Conservation (phyloP, 2,888 invertebrate species). For the Xylocampa areola region DNA sequence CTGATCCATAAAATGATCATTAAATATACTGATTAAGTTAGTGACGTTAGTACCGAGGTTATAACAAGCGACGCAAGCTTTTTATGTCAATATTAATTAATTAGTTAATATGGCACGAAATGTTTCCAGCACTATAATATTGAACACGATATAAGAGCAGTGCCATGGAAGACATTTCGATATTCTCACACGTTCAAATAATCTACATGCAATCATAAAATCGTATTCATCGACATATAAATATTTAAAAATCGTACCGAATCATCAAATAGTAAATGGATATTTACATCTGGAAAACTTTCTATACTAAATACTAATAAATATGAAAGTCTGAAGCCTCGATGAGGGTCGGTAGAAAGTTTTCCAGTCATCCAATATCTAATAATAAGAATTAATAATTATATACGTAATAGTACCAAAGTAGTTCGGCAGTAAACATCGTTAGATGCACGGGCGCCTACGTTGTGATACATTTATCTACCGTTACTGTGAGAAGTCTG, state of each 20-base stretch:
- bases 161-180: conserved; percentile 87
- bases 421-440: conserved; percentile 74
- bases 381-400: conserved; percentile 58
- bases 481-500: conserved; percentile 83
- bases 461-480: conserved; percentile 90
- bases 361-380: conserved; percentile 76
- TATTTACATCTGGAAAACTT: conserved; percentile 85
- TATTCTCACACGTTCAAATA: conserved; percentile 68
- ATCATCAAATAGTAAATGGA: conserved; percentile 68
- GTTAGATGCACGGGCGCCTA: conserved; percentile 86
- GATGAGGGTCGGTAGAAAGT: conserved; percentile 80
- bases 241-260: conserved; percentile 73
- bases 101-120: conserved; percentile 68
- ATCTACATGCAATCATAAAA: conserved; percentile 63
- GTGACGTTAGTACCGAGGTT: conserved; percentile 74
- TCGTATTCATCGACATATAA: conserved; percentile 68
- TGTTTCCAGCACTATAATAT: conserved; percentile 79
- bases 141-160: conserved; percentile 72
- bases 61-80: conserved; percentile 84
- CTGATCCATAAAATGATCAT: conserved; percentile 72
- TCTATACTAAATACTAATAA: conserved; percentile 78
- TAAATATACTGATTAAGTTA: conserved; percentile 65
- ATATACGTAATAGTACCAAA: conserved; percentile 70
- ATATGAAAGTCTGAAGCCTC: conserved; percentile 72
- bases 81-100: conserved; percentile 68